These are phyloP conservation scores for Sphenopsis melanotis DNA, from an alignment of 2,797 vertebrate species.

Conservation along the genomic window DNA sequence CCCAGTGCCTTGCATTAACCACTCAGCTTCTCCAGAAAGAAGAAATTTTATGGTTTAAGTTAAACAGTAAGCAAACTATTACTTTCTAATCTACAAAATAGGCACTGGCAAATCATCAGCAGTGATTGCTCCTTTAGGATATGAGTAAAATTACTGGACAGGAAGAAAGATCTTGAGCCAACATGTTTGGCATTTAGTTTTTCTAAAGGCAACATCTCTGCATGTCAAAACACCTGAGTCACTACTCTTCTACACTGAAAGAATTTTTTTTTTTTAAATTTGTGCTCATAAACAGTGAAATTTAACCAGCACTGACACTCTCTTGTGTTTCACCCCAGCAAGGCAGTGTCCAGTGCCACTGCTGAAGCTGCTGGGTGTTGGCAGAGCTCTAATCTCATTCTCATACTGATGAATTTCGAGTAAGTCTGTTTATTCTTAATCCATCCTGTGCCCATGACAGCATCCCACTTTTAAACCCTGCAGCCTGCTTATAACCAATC, in stretches of 20 bases:
- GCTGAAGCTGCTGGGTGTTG: not conserved
- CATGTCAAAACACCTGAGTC: not conserved
- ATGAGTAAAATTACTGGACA: not conserved
- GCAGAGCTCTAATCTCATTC: not conserved
- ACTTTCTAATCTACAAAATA: constrained; percentile 11
- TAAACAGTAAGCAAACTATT: constrained; percentile 2
- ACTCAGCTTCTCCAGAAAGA: not conserved
- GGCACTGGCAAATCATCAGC: not conserved
- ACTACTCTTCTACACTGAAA: not conserved
- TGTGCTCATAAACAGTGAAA: not conserved
- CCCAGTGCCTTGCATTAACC: not conserved
- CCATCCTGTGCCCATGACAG: not conserved
- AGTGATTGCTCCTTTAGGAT: not conserved
- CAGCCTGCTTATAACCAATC: not conserved
- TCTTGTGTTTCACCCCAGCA: not conserved
- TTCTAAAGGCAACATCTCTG: not conserved
- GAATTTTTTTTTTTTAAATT: not conserved
- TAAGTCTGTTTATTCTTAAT: constrained; percentile 32
- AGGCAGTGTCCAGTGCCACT: not conserved
- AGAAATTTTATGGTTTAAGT: not conserved
- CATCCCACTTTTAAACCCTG: not conserved
- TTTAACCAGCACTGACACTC: not conserved
- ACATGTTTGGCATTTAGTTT: not conserved
- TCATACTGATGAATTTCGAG: not conserved
- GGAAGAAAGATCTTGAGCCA: not conserved